Base-by-base conservation (phyloP, 2,113 vertebrate species). In the Toxotes jaculatrix region DNA sequence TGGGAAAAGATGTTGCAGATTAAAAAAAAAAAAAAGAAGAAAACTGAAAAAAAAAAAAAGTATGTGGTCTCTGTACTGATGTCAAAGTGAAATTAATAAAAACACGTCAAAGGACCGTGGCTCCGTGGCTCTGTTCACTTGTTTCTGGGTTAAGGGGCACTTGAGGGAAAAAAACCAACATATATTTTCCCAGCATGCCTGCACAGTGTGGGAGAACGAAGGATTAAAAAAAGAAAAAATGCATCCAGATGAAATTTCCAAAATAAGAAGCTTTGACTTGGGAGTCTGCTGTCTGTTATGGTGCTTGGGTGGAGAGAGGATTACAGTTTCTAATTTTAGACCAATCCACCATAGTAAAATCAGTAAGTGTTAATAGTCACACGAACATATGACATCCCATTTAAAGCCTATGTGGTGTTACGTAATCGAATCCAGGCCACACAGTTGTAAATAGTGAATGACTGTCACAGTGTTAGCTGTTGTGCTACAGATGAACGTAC, bases 71-170 rank as follows among this genome's bases (percentile, higher is more conserved):
- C 92, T 94, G 93, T 95, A 92, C 91, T 94, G 92, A 94, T 95
- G 95, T 95, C 89, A 88, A 93, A 93, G 92, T 94, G 89, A 91
- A 94, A 93, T 94, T 81, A 95, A 95, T 95, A 95, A 95, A 95
- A 95, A 91, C 77, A 72, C 77, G 72, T 93, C 65, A 92, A 93
- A 92, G 89, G 81, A 90, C 63, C 3, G 16, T 10, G 67, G 27
- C 55, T 60, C 40, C 7, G 53, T 83, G 38, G 2, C 12, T 82
- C 9, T 80, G 0, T 71, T 80, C 34, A 38, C 38, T 62, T 55
- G 11, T 68, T n/a, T 38, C 14, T 42, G 45, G 49, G 42, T 14
- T 53, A 0, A 67, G 32, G 19, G 23, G 11, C 31, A 31, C 21
- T 16, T 3, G 21, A 36, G 49, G 21, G n/a, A 16, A 2, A 17